Evolutionary conservation across 2,888 invertebrate genomes (phyloP).

Genomic region (Zaprionus lineosus): DNA sequence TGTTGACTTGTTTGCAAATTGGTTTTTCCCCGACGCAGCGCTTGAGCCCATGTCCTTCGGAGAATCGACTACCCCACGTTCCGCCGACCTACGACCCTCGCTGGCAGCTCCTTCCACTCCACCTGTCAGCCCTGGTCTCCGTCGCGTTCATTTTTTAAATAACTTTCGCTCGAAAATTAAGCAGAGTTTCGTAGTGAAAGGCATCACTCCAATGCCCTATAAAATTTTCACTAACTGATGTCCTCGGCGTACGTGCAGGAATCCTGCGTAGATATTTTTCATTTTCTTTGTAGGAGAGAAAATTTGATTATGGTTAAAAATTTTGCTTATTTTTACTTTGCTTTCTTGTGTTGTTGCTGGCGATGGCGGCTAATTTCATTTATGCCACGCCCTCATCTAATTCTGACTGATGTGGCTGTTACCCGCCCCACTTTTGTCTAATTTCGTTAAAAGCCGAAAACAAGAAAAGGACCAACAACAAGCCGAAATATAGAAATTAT

Average conservation of each 20-base stretch:
- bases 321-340: too few relatives aligned
- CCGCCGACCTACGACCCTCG: slow-evolving; percentile 31
- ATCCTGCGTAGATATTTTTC: slow-evolving; percentile 49
- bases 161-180: slow-evolving; percentile 71
- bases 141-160: slow-evolving; percentile 60
- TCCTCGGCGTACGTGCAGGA: too few relatives aligned
- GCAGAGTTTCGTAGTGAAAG: slow-evolving; percentile 46
- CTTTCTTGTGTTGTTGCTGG: slow-evolving; percentile 43
- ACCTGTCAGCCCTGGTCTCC: slow-evolving; percentile 25
- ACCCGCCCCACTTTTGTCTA: slow-evolving; percentile 41
- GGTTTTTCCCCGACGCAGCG: slow-evolving; percentile 62
- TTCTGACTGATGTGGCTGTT: slow-evolving; percentile 67
- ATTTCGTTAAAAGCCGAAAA: slow-evolving; percentile 62
- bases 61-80: slow-evolving; percentile 17
- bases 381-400: slow-evolving; percentile 54
- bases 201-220: slow-evolving; percentile 53
- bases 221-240: too few relatives aligned
- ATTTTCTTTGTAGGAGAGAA: slow-evolving; percentile 58
- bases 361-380: slow-evolving; percentile 73
- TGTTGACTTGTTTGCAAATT: slow-evolving; percentile 78
- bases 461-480: slow-evolving; percentile 7
- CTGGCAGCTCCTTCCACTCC: slow-evolving; percentile 29
- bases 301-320: slow-evolving; percentile 78
- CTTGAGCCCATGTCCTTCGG: slow-evolving; percentile 39
- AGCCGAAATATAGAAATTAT: too few relatives aligned